Conservation (phyloP, 1,140 invertebrate species). For the Cydia pomonella region DNA sequence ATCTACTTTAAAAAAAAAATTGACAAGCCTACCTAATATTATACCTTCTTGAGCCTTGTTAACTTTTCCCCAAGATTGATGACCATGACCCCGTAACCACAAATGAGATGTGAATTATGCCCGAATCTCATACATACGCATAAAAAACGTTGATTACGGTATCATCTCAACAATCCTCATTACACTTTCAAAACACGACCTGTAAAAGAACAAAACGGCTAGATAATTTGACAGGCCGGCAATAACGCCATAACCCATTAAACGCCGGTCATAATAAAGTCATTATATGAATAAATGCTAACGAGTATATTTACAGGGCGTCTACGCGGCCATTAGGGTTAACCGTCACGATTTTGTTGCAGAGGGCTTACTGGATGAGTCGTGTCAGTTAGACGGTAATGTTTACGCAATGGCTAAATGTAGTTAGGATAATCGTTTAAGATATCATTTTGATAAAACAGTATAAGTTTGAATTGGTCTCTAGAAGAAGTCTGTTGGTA, state of each 20-base stretch:
- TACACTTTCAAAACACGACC: conserved; percentile 9
- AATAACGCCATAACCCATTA: conserved; percentile 30
- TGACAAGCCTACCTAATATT: too few species aligned
- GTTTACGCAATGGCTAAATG: too few species aligned
- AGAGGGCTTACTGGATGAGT: conserved; percentile 40
- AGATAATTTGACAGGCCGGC: conserved; percentile 22
- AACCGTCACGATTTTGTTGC: conserved; percentile 48
- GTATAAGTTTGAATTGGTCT: too few species aligned
- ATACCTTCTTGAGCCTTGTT: background rate
- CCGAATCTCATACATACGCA: background rate
- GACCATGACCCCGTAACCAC: background rate
- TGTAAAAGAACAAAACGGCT: background rate
- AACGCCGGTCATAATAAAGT: conserved; percentile 67
- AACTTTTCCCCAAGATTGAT: background rate
- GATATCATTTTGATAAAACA: too few species aligned
- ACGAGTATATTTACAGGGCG: conserved; percentile 72
- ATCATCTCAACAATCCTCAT: background rate
- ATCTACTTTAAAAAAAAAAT: too few species aligned
- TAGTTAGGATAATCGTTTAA: too few species aligned
- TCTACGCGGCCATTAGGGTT: conserved; percentile 63
- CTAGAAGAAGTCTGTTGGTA: too few species aligned
- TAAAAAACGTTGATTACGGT: background rate
- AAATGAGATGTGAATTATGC: background rate
- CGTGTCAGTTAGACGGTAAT: background rate
- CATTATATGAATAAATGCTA: conserved; percentile 75